Evolutionary conservation across 2,888 invertebrate species (phyloP), one percentile per base, ranked within the genome.

Genomic region (Lymantria monacha): DNA sequence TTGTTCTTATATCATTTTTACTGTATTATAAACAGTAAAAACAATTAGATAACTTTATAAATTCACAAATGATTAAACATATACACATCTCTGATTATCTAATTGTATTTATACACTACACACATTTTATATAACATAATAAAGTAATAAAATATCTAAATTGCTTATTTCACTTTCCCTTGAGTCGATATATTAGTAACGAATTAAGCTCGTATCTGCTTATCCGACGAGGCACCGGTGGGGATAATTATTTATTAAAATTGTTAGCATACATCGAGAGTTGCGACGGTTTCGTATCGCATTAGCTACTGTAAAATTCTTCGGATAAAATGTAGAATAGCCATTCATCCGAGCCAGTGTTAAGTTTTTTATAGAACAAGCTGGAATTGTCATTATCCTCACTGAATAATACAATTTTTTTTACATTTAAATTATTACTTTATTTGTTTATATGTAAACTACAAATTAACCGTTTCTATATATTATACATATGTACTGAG

Each of bases 181-280:
- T 51, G 54, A 60, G 63, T 66, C 50, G 54, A 60, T 63, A 55
- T 57, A 58, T 64, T 70, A 63, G 68, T 69, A 74, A 67, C 63
- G 70, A 81, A 80, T 83, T 78, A 79, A 76, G 77, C 75, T 66
- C 69, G 69, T 74, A 73, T 77, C 72, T 81, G 79, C 76, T 83
- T 81, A 83, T 78, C 78, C 77, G 64, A 61, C 64, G 69, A 59
- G 62, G 74, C 66, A 69, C 63, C 67, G 69, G 68, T 69, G 63
- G 70, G 72, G 71, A 76, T 87, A 85, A 87, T 87, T 87, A 87
- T 83, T 87, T 86, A 87, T 86, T 87, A 87, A 87, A 86, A 84
- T 83, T 78, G 80, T 80, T 83, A 63, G 80, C 78, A 76, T 77
- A 75, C 78, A n/a, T 74, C 72, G 51, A 64, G 69, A 71, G 68